These are phyloP conservation scores for Marronus borbonicus DNA, from an alignment of 2,888 invertebrate species.

Conservation along the genomic window DNA sequence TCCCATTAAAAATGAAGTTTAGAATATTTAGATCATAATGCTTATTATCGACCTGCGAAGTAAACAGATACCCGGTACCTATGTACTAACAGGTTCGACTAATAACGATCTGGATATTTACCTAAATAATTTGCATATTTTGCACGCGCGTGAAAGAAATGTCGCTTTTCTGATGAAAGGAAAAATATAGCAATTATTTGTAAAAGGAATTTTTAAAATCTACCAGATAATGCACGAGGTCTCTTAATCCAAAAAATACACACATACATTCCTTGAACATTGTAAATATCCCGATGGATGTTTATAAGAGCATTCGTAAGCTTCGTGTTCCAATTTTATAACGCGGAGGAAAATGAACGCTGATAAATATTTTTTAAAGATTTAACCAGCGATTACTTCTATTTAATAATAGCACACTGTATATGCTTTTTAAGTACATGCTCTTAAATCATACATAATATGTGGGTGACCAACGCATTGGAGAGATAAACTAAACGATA, in stretches of 20 bases:
- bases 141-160: slow-evolving; percentile 3
- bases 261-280: neutral
- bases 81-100: slow-evolving; percentile 3
- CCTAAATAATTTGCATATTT: slow-evolving; percentile 22
- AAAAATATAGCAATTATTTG: slow-evolving; percentile 6
- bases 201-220: slow-evolving; percentile 18
- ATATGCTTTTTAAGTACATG: too few species aligned
- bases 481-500: neutral
- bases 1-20: too few species aligned
- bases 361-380: too few species aligned
- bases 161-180: neutral
- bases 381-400: too few species aligned
- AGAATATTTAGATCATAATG: too few species aligned
- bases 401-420: too few species aligned
- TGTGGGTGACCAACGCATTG: neutral
- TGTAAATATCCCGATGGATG: too few species aligned
- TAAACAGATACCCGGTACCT: neutral
- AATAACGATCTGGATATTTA: slow-evolving; percentile 10
- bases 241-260: slow-evolving; percentile 26
- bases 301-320: too few species aligned
- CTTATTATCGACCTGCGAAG: too few species aligned
- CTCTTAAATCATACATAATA: neutral
- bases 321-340: too few species aligned
- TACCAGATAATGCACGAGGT: slow-evolving; percentile 12
- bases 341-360: too few species aligned